Evolutionary conservation across 2,888 invertebrate species (phyloP).

Genomic region (Drosophila dives): DNA sequence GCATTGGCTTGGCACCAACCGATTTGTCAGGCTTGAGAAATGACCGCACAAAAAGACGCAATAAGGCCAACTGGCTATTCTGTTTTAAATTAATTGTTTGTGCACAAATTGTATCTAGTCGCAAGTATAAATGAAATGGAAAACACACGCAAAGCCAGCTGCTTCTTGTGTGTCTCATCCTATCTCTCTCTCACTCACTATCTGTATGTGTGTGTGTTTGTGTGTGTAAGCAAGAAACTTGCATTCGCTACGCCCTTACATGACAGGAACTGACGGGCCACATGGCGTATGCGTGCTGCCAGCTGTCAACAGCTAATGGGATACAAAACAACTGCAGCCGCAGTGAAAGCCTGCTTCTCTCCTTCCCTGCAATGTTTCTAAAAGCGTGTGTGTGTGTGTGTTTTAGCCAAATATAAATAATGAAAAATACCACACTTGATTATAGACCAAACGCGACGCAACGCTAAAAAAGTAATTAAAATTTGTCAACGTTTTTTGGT

Average conservation of each 20-base stretch:
- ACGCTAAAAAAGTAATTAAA: constrained; percentile 72
- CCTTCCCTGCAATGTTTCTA: neutral
- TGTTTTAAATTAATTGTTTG: constrained; percentile 65
- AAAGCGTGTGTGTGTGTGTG: constrained; percentile 9
- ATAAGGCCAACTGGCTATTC: constrained; percentile 58
- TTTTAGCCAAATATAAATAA: constrained; percentile 63
- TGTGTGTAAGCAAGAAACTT: constrained; percentile 19
- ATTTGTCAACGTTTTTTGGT: constrained; percentile 68
- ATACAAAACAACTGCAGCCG: constrained; percentile 56
- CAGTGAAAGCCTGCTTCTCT: constrained; percentile 23
- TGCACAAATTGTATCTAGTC: constrained; percentile 49
- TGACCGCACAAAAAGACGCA: constrained; percentile 57
- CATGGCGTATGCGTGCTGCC: constrained; percentile 74
- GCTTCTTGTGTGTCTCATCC: constrained; percentile 4
- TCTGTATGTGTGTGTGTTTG: neutral
- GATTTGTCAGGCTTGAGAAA: constrained; percentile 73
- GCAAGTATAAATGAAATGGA: constrained; percentile 35
- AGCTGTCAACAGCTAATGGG: constrained; percentile 56
- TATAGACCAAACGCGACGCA: constrained; percentile 55
- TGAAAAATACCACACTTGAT: constrained; percentile 75
- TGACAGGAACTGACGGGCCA: constrained; percentile 77
- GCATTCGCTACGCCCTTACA: constrained; percentile 61
- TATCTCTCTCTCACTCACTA: neutral
- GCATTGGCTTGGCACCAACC: constrained; percentile 30
- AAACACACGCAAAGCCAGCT: constrained; percentile 22